phyloP scores from a whole-genome alignment of 2,888 invertebrate genomes.

The Alloscopus bannaensis region DNA sequence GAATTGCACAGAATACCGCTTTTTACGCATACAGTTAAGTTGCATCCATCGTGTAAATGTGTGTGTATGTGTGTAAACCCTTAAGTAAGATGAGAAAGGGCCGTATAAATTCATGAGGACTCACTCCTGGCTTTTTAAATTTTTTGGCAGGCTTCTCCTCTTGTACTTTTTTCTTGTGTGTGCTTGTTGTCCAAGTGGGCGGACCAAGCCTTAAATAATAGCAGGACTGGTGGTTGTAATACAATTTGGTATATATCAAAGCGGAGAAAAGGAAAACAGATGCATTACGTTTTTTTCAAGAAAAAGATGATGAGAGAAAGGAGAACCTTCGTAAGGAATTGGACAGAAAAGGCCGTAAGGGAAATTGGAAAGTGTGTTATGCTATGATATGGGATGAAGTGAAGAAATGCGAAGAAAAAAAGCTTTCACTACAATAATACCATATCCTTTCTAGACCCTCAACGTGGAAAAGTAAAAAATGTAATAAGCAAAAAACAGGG shows the following conservation, averaged over 20 bases:
- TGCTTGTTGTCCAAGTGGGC: slow-evolving; percentile 36
- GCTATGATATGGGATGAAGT: slow-evolving; percentile 40
- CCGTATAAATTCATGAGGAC: slow-evolving; percentile 38
- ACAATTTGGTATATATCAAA: slow-evolving; percentile 7
- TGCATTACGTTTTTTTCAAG: slow-evolving; percentile 25
- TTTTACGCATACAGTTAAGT: background rate
- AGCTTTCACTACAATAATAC: no score
- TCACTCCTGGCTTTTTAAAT: no score
- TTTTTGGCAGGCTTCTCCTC: slow-evolving; percentile 37
- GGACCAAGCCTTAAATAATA: slow-evolving; percentile 30
- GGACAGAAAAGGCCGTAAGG: slow-evolving; percentile 33
- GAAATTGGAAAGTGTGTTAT: slow-evolving; percentile 52
- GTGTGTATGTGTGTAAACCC: background rate
- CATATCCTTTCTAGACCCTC: no score
- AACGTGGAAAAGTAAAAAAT: background rate
- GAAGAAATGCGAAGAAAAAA: no score
- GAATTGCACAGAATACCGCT: background rate
- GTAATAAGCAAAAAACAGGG: slow-evolving; percentile 15
- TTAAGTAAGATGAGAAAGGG: slow-evolving; percentile 32
- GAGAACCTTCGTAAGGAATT: background rate
- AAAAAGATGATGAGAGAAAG: slow-evolving; percentile 20
- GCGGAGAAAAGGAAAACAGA: slow-evolving; percentile 2
- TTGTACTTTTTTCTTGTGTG: slow-evolving; percentile 25
- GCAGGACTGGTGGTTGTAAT: slow-evolving; percentile 17
- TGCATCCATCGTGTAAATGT: background rate